Base-by-base conservation (phyloP, 2,888 invertebrate genomes). In the Watsonalla cultraria region DNA sequence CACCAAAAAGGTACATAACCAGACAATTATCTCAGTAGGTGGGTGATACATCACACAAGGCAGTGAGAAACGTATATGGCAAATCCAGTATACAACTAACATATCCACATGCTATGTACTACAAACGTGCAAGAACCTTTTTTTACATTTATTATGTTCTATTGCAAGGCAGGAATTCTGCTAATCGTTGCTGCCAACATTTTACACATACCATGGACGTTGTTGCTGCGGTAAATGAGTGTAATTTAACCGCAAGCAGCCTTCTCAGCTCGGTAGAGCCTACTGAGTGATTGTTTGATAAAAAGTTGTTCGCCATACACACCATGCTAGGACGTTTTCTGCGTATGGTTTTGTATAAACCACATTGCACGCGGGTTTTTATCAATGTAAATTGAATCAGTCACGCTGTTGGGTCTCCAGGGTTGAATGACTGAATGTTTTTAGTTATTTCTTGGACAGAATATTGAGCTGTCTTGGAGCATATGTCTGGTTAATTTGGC, bases 171-270 rank as follows among this genome's bases (percentile, higher is more conserved):
- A 74, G 84, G 88, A 88, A 90, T 90, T 84, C 85, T 77, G 82
- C 85, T 90, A 89, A 90, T 90, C 84, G 89, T 80, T 76, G 80
- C 68, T 69, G 78, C 86, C 77, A 81, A 78, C 88, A 90, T 90
- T 85, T 81, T 76, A 72, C 82, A 78, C 84, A 80, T 85, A 80
- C 84, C 82, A 57, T 67, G 68, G 74, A 79, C 77, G 80, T 78
- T 79, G 84, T 80, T 79, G 72, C 72, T 70, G 80, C 74, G 68
- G 79, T 82, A 84, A 88, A 88, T 82, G 83, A 84, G 84, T 80
- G 82, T 84, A 83, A 86, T 86, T 87, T 86, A 84, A 80, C 82
- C 82, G 68, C 76, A 77, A 72, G 72, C 71, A 75, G 70, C 69
- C 78, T 72, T 71, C 74, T 70, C 67, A 63, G 56, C 68, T 69